A percentile compares a stretch with the other conserved stretches of the same genome.
Evolutionary conservation across 2,797 vertebrate genomes (phyloP).

Genomic region (Sylvilagus floridanus): DNA sequence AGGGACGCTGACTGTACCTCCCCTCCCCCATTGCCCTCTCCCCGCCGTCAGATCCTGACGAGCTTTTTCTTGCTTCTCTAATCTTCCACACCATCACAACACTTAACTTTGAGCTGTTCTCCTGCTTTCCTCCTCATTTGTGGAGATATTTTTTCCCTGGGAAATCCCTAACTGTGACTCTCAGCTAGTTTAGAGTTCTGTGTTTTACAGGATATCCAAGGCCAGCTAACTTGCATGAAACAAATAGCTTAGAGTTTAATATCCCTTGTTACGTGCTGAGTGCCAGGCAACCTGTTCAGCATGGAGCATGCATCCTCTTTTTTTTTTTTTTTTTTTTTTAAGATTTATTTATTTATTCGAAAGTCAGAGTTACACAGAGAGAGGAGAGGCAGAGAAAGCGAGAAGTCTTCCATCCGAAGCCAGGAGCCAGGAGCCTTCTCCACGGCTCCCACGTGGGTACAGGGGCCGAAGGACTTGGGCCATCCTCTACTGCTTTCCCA

Average conservation of each 20-base stretch:
- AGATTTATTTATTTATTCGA: too few relatives aligned
- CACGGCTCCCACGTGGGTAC: too few relatives aligned
- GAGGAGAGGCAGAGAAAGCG: too few relatives aligned
- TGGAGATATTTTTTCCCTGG: background rate
- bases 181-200: background rate
- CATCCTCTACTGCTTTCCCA: too few relatives aligned
- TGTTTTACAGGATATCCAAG: background rate
- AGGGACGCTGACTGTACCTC: accelerated
- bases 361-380: too few relatives aligned
- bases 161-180: background rate
- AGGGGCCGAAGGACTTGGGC: too few relatives aligned
- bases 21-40: background rate
- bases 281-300: background rate
- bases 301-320: background rate
- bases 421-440: too few relatives aligned
- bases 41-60: background rate
- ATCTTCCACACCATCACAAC: background rate
- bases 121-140: background rate
- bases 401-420: too few relatives aligned
- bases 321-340: too few relatives aligned
- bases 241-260: background rate
- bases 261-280: background rate
- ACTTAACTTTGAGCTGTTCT: background rate
- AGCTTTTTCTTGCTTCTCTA: background rate
- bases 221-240: background rate